Percentiles rank a stretch among this genome's conserved stretches.
phyloP scores from a whole-genome alignment of 2,113 vertebrate species.

The Corydoras sp. region DNA sequence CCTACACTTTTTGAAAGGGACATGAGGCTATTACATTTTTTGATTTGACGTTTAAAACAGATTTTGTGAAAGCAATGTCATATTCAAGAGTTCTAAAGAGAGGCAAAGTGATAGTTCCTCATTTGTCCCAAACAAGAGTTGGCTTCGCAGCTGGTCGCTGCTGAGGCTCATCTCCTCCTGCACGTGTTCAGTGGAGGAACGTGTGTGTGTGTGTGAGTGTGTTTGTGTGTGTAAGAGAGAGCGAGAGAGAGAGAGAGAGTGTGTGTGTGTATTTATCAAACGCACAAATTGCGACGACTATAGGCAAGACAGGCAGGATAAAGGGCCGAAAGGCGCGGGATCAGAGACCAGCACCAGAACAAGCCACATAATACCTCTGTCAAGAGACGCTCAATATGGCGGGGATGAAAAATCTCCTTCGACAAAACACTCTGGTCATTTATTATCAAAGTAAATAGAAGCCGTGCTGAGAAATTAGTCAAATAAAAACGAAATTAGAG shows the following conservation, averaged over 20 bases:
- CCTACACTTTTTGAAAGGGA: no score
- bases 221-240: not conserved
- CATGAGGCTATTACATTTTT: no score
- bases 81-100: no score
- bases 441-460: conserved; percentile 67
- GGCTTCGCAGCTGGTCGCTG: not conserved
- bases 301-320: conserved; percentile 44
- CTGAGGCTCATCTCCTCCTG: not conserved
- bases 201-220: conserved; percentile 13
- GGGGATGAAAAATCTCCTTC: conserved; percentile 66
- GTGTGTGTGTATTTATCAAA: conserved; percentile 43
- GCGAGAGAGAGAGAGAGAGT: not conserved
- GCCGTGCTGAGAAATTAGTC: conserved; percentile 65
- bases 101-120: no score
- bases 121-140: no score
- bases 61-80: no score
- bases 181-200: conserved; percentile 29
- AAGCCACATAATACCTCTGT: conserved; percentile 61
- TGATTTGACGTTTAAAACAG: no score
- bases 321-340: conserved; percentile 38
- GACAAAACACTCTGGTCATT: conserved; percentile 66
- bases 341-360: conserved; percentile 45
- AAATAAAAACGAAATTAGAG: conserved; percentile 66
- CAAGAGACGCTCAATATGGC: conserved; percentile 58
- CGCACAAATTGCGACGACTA: conserved; percentile 41